Evolutionary conservation across 1,140 invertebrate species (phyloP), one percentile per base, ranked within the genome.

Genomic region (Drosophila micromelanica): DNA sequence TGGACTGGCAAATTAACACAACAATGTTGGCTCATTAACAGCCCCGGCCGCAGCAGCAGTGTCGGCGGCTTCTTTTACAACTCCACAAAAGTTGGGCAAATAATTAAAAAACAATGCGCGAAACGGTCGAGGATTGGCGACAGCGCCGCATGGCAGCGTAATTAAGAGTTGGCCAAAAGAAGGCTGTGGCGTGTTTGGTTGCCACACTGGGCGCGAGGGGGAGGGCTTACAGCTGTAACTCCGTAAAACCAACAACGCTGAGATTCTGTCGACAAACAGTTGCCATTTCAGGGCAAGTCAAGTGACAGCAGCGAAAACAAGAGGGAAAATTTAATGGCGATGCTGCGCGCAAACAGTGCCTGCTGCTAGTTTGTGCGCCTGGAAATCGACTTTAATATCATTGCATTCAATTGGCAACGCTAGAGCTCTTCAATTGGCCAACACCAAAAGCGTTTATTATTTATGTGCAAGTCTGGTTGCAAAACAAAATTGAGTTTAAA

Each of bases 1-100:
- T 52, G 43, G 59, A 23, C 70, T 57, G 75, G 75, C 84, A 87
- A 87, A 89, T 87, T 87, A 89, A 87, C 84, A 87, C 84, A 89
- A 87, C 84, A 87, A 87, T 87, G 84, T 87, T 87, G 84, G 84
- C 84, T 87, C 84, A 87, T 87, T 87, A 87, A 87, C 84, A 68
- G 61, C 51, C 37, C 42, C 54, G 56, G 49, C 62, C 32, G 43
- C 70, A 61, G 56, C 54, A 37, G 35, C 15, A 51, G 37, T 13
- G 12, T 2, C 8, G 27, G 38, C 54, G 35, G 52, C 65, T 57
- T 65, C 68, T 71, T 76, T 86, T 86, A 86, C 82, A 86, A 87
- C 75, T 76, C 56, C 63, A 69, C 67, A 82, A 79, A 76, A 89
- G 78, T 76, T 78, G 78, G 68, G 63, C 78, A 87, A 89, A 89